Conservation (phyloP, 1,140 invertebrate genomes). For the Melanaphis sacchari region DNA sequence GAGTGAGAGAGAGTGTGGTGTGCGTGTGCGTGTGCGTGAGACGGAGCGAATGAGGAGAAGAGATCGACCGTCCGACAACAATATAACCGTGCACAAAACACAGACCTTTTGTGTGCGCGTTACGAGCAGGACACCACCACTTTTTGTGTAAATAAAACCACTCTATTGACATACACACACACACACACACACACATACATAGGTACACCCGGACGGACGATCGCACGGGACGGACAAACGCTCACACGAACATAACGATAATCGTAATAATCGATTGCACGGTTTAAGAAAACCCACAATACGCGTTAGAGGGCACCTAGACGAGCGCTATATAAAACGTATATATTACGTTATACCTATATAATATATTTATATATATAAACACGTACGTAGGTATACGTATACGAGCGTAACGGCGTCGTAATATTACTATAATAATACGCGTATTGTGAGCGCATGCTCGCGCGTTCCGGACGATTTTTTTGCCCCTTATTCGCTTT, state of each 20-base stretch:
- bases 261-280: background rate
- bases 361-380: too few species aligned
- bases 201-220: background rate
- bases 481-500: background rate
- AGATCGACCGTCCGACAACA: background rate
- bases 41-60: background rate
- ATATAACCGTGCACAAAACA: background rate
- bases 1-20: background rate
- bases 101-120: background rate
- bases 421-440: background rate
- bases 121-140: background rate
- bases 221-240: background rate
- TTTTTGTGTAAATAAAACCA: conserved; percentile 29
- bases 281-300: background rate
- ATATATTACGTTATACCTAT: too few species aligned
- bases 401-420: background rate
- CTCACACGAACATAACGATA: conserved; percentile 16
- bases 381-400: too few species aligned
- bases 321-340: too few species aligned
- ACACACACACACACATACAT: background rate
- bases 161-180: conserved; percentile 3
- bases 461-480: background rate
- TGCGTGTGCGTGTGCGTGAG: too few species aligned
- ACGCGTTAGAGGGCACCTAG: background rate
- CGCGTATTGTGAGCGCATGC: too few species aligned